Conservation (phyloP, 2,113 vertebrate species). For the Rattus norvegicus region DNA sequence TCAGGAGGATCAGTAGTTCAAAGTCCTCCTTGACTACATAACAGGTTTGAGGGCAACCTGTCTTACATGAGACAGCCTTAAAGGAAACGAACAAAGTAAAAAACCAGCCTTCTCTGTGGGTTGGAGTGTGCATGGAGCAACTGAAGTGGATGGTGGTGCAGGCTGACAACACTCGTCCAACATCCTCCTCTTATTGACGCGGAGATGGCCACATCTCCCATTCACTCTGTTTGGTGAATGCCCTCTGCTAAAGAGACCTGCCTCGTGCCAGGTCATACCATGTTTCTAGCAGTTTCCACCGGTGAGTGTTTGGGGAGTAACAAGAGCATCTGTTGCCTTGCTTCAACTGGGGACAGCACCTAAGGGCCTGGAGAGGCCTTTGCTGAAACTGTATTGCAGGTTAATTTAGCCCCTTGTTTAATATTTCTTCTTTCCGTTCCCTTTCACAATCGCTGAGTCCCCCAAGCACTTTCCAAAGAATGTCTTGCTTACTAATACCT, state of each 20-base stretch:
- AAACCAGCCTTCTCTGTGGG: neutral
- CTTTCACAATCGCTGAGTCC: neutral
- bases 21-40: neutral
- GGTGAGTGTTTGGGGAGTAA: neutral
- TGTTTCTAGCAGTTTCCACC: neutral
- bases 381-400: neutral
- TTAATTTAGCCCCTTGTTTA: neutral
- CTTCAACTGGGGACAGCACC: neutral
- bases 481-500: neutral
- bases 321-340: neutral
- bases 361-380: neutral
- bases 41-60: neutral
- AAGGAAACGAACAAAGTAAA: neutral
- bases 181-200: neutral
- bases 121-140: neutral
- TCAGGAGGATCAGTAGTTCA: neutral
- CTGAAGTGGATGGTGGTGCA: fast-evolving
- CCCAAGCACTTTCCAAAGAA: neutral
- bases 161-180: neutral
- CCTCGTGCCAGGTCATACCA: neutral
- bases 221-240: neutral
- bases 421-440: neutral
- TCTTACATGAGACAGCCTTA: neutral
- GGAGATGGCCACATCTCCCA: neutral
- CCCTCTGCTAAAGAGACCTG: neutral